These are phyloP conservation scores for Spicauda simplicius DNA, from an alignment of 2,888 invertebrate species.

Conservation along the genomic window DNA sequence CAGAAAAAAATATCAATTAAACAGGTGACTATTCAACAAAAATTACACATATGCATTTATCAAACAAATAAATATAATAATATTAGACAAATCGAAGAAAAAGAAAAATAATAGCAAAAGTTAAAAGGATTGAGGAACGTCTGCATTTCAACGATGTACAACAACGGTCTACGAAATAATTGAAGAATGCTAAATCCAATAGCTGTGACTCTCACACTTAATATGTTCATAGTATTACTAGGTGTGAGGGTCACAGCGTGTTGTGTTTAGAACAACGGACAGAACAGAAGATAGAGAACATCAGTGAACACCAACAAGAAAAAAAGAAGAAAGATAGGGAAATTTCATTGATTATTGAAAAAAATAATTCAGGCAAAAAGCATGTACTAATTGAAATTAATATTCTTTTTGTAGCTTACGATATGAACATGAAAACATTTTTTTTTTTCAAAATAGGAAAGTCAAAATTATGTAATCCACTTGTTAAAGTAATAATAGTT, in stretches of 20 bases:
- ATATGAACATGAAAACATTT: too few species aligned
- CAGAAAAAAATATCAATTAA: too few species aligned
- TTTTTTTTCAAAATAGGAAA: too few species aligned
- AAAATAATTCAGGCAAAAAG: too few species aligned
- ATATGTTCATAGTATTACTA: slow-evolving; percentile 57
- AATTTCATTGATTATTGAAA: neutral
- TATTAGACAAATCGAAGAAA: too few species aligned
- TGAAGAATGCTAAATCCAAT: slow-evolving; percentile 43
- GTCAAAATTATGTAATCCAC: neutral
- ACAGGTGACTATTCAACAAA: too few species aligned
- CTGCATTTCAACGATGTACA: neutral
- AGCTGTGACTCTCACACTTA: slow-evolving; percentile 74
- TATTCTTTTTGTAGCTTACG: neutral
- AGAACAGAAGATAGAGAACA: slow-evolving; percentile 33
- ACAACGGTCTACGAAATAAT: neutral
- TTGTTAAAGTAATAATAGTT: too few species aligned
- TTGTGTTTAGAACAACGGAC: slow-evolving; percentile 44
- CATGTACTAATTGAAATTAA: too few species aligned
- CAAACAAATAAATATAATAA: too few species aligned
- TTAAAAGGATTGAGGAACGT: neutral
- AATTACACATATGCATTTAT: too few species aligned
- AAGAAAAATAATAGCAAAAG: too few species aligned
- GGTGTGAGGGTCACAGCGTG: slow-evolving; percentile 79
- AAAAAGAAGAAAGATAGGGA: neutral
- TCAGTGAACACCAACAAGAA: neutral